Evolutionary conservation across 1,140 invertebrate genomes (phyloP), one percentile per base, ranked within the genome.

Genomic region (Armadillidium nasatum): DNA sequence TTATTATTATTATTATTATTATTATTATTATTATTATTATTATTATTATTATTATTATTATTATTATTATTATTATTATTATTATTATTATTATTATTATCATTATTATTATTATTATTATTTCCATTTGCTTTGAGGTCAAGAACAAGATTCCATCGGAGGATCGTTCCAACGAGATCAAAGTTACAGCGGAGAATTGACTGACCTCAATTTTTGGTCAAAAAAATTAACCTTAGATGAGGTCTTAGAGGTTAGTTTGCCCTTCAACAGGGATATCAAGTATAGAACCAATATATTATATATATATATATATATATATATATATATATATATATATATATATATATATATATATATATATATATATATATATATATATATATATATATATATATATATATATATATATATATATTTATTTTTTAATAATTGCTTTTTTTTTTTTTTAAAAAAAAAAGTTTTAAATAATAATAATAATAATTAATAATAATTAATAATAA

Each of bases 121-220:
- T 33, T 33, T 3, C 6, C 33, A 33, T 33, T 60, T 15, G 1
- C 7, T 44, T 71, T 19, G 46, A 75, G 73, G 73, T 15, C 73
- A 75, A 15, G 73, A 75, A n/a, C 73, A 75, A 44, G 73, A 75
- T 67, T 68, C 33, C 7, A 13, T 75, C 4, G 73, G 73, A 0
- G 73, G 73, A 69, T 46, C 43, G 0, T 75, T 75, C 66, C 54
- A 75, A 21, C 54, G 73, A 23, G 73, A 75, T 44, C 73, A 75
- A 43, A 75, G 73, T 33, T 75, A 13, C 73, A 75, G 73, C 23
- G 73, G 73, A 11, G 73, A 75, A n/a, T 10, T 75, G 2, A 75
- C 73, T 13, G 60, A 75, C 11, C 73, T 75, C 19, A 75, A 75
- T 13, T 75, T 68, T 60, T 75, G 73, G 73, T 60, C 50, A 13